phyloP scores from a whole-genome alignment of 1,140 invertebrate species.

The Rhizoglyphus robini region DNA sequence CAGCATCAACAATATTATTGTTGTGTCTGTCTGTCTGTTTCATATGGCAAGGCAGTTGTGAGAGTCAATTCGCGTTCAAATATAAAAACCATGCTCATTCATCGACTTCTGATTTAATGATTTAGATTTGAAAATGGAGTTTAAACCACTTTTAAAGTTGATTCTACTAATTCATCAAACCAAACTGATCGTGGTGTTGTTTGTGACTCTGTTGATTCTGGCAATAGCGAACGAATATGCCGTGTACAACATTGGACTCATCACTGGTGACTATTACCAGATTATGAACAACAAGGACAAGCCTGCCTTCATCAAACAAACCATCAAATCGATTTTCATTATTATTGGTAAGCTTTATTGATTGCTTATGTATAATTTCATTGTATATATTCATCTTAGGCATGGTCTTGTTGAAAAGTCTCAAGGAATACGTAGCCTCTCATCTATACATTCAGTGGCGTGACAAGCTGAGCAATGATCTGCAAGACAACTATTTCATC shows the following conservation, averaged over 20 bases:
- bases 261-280: slow-evolving; percentile 41
- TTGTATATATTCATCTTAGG: slow-evolving; percentile 20
- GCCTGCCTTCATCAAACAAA: slow-evolving; percentile 34
- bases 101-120: too few relatives aligned
- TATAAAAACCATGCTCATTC: too few relatives aligned
- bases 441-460: slow-evolving; percentile 40
- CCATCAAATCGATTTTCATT: slow-evolving; percentile 33
- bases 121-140: not conserved
- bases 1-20: too few relatives aligned
- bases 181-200: not conserved
- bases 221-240: slow-evolving; percentile 38
- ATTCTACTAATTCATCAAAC: not conserved
- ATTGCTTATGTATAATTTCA: not conserved
- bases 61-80: too few relatives aligned
- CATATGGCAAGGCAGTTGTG: too few relatives aligned
- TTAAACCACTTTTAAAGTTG: not conserved
- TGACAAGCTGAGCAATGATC: slow-evolving; percentile 31
- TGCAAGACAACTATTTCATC: slow-evolving; percentile 40
- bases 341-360: slow-evolving; percentile 29
- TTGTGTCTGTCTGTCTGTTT: too few relatives aligned
- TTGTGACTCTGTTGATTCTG: slow-evolving; percentile 17
- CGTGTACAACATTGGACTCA: slow-evolving; percentile 41
- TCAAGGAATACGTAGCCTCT: slow-evolving; percentile 34
- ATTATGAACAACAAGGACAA: slow-evolving; percentile 39
- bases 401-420: slow-evolving; percentile 38